These are phyloP conservation scores for Excalfactoria chinensis DNA, from an alignment of 2,113 vertebrate genomes.

Conservation along the genomic window DNA sequence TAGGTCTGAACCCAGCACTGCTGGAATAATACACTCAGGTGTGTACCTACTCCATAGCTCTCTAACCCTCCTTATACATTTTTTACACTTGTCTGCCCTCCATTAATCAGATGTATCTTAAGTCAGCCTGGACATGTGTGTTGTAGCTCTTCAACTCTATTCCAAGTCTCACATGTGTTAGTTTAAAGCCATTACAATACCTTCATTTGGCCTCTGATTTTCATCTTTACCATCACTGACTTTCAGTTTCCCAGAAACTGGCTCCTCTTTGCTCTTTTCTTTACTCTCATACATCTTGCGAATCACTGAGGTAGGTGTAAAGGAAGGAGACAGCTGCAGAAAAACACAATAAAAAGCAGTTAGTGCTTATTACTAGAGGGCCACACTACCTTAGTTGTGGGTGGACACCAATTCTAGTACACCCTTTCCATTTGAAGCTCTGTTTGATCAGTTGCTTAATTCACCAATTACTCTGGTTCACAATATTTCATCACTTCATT, in stretches of 20 bases:
- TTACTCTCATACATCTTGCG: slow-evolving; percentile 99
- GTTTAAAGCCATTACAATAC: slow-evolving; percentile 73
- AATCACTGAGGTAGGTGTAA: slow-evolving; percentile 98
- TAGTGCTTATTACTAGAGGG: neutral
- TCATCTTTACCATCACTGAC: slow-evolving; percentile 85
- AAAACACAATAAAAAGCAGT: neutral
- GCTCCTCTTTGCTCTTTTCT: slow-evolving; percentile 94
- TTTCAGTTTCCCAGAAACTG: slow-evolving; percentile 74
- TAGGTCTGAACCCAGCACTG: neutral
- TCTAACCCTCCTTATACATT: neutral
- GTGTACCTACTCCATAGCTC: neutral
- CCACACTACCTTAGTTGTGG: neutral
- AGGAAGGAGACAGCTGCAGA: slow-evolving; percentile 93
- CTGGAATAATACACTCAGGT: neutral
- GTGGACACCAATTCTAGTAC: neutral
- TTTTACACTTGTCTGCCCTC: neutral
- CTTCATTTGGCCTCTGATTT: slow-evolving; percentile 81
- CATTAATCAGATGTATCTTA: fast-evolving
- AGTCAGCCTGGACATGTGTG: neutral
- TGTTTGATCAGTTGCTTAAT: neutral
- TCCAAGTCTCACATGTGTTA: neutral
- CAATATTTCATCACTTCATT: neutral
- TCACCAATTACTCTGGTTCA: neutral
- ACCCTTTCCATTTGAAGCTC: neutral
- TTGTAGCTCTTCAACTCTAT: neutral